Conservation (phyloP, 2,797 vertebrate genomes). For the Anolis apletophallus region DNA sequence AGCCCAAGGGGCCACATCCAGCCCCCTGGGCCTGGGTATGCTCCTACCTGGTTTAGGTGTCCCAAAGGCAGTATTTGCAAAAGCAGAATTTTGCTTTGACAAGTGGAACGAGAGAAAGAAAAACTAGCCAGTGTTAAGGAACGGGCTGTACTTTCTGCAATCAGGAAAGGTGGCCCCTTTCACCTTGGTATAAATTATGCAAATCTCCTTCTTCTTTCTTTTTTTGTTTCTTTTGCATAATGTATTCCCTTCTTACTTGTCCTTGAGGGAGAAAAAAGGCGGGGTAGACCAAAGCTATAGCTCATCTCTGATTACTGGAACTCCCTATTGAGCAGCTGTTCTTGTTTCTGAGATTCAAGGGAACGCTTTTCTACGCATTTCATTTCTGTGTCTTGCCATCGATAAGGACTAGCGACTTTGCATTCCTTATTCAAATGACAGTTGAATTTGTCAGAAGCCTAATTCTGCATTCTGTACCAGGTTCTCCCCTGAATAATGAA, state of each 20-base stretch:
- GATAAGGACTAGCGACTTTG: background rate
- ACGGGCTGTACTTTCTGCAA: slow-evolving; percentile 36
- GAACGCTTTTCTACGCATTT: background rate
- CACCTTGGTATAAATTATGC: slow-evolving; percentile 10
- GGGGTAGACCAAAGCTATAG: no score
- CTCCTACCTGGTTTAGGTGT: no score
- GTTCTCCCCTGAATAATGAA: background rate
- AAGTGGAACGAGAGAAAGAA: slow-evolving; percentile 20
- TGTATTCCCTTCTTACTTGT: background rate
- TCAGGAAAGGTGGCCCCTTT: background rate
- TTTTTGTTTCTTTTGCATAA: slow-evolving; percentile 18
- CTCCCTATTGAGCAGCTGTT: background rate
- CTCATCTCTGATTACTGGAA: background rate
- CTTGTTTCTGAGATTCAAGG: background rate
- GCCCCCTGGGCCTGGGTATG: no score
- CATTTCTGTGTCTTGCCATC: background rate
- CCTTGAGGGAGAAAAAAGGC: background rate
- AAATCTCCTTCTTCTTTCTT: background rate
- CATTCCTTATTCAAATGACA: background rate
- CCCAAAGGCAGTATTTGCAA: slow-evolving; percentile 7
- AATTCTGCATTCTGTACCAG: background rate
- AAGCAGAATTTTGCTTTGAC: slow-evolving; percentile 30
- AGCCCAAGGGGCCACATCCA: no score
- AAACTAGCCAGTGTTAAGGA: background rate
- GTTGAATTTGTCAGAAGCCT: background rate